phyloP scores from a whole-genome alignment of 1,140 invertebrate species.

The Colletes gigas region DNA sequence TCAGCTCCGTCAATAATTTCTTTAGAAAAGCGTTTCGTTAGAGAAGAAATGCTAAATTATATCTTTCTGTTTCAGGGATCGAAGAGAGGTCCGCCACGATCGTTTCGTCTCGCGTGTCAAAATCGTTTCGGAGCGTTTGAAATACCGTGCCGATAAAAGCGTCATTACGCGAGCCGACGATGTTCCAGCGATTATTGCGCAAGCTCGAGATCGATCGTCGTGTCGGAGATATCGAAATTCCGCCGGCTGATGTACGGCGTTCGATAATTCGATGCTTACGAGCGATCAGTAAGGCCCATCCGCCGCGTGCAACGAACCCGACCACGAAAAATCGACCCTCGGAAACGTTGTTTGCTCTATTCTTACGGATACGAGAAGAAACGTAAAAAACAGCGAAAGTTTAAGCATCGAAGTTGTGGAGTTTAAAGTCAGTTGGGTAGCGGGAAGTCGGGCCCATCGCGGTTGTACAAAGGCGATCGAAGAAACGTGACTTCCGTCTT shows the following conservation, averaged over 20 bases:
- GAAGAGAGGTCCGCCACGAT: too few species aligned
- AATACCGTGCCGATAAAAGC: neutral
- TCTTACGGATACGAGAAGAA: too few species aligned
- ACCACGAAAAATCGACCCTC: neutral
- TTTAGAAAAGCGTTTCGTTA: too few species aligned
- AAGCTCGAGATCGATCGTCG: conserved; percentile 3
- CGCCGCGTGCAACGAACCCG: neutral
- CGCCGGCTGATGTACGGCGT: conserved; percentile 19
- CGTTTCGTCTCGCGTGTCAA: neutral
- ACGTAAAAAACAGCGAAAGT: too few species aligned
- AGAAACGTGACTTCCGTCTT: conserved; percentile 52
- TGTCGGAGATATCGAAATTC: conserved; percentile 28
- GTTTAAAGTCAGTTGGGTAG: too few species aligned
- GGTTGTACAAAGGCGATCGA: neutral
- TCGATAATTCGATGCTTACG: conserved; percentile 31
- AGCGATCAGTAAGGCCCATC: neutral
- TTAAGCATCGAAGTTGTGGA: too few species aligned
- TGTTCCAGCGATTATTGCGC: conserved; percentile 28
- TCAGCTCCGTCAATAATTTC: too few species aligned
- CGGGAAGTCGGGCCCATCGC: too few species aligned
- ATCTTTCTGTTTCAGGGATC: too few species aligned
- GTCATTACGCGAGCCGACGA: conserved; percentile 2
- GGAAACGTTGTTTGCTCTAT: too few species aligned
- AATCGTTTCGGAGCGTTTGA: neutral
- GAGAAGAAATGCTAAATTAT: too few species aligned